A percentile compares a stretch with the other conserved stretches of the same genome.
Evolutionary conservation across 2,888 invertebrate genomes (phyloP).

Genomic region (Habroteleia sp.): DNA sequence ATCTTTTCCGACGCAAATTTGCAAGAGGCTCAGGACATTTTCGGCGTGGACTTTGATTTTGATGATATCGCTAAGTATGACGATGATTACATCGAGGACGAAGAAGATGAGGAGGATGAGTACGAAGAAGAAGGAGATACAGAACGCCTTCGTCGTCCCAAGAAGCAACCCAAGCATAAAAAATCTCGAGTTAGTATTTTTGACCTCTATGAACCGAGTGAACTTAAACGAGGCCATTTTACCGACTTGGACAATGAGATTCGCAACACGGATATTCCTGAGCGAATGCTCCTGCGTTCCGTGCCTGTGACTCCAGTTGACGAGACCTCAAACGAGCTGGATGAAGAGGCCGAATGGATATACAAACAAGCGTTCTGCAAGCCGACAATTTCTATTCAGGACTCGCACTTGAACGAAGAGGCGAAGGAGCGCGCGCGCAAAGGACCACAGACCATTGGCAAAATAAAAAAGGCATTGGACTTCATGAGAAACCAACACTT

Average conservation of each 20-base stretch:
- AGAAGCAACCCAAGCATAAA: slow-evolving; percentile 89
- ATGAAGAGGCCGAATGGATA: slow-evolving; percentile 98
- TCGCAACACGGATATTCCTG: slow-evolving; percentile 93
- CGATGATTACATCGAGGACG: slow-evolving; percentile 92
- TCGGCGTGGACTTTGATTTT: slow-evolving; percentile 99
- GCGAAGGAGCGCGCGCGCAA: slow-evolving; percentile 85
- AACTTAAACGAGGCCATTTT: slow-evolving; percentile 97
- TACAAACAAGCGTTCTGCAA: slow-evolving; percentile 95
- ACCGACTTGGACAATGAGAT: slow-evolving; percentile 96
- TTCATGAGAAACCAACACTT: slow-evolving; percentile 97
- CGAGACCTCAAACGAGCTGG: slow-evolving; percentile 92
- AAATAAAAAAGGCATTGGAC: slow-evolving; percentile 96
- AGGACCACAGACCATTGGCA: slow-evolving; percentile 88
- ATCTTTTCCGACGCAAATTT: slow-evolving; percentile 95
- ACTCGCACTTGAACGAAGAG: slow-evolving; percentile 82
- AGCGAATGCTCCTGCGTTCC: slow-evolving; percentile 94
- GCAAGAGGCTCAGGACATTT: slow-evolving; percentile 99
- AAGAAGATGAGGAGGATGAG: slow-evolving; percentile 88
- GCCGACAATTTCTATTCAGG: slow-evolving; percentile 91
- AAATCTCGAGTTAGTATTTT: slow-evolving; percentile 92
- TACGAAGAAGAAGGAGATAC: slow-evolving; percentile 87
- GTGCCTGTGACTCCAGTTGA: slow-evolving; percentile 92
- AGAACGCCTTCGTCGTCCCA: slow-evolving; percentile 84
- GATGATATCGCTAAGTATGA: slow-evolving; percentile 94
- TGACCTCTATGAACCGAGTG: slow-evolving; percentile 98